Percentiles rank a stretch among this genome's conserved stretches.
Evolutionary conservation across 2,113 vertebrate genomes (phyloP).

Genomic region (Onychorhynchus coronatus): DNA sequence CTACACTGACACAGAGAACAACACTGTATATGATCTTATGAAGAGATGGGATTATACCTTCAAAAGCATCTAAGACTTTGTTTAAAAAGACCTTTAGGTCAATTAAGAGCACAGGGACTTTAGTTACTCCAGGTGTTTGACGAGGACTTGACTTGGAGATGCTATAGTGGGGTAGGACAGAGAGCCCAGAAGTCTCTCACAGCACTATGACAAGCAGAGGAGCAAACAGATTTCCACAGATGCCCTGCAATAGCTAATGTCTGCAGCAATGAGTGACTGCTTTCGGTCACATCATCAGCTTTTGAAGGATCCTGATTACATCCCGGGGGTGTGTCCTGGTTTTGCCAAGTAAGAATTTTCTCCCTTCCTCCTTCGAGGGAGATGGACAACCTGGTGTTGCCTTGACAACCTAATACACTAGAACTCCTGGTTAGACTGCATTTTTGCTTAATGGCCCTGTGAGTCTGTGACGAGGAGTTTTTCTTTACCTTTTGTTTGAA

Average conservation of each 20-base stretch:
- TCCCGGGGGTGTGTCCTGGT: no score
- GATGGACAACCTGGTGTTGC: no score
- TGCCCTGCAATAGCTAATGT: background rate
- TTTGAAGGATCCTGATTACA: background rate
- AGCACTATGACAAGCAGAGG: background rate
- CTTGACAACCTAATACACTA: no score
- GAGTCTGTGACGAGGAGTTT: no score
- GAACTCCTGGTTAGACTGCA: no score
- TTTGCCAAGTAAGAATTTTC: no score
- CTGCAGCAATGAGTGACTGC: background rate
- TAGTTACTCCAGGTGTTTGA: background rate
- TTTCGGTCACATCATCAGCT: background rate
- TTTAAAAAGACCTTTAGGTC: background rate
- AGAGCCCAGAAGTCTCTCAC: background rate
- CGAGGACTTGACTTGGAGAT: background rate
- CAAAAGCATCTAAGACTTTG: background rate
- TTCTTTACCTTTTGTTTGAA: no score
- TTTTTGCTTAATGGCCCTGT: no score
- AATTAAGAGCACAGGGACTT: background rate
- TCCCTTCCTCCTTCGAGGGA: no score
- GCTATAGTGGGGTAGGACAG: accelerated
- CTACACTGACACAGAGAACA: background rate
- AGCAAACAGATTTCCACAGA: background rate
- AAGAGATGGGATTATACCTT: background rate
- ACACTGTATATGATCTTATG: background rate